phyloP scores from a whole-genome alignment of 2,113 vertebrate species.

The Mastomys coucha region DNA sequence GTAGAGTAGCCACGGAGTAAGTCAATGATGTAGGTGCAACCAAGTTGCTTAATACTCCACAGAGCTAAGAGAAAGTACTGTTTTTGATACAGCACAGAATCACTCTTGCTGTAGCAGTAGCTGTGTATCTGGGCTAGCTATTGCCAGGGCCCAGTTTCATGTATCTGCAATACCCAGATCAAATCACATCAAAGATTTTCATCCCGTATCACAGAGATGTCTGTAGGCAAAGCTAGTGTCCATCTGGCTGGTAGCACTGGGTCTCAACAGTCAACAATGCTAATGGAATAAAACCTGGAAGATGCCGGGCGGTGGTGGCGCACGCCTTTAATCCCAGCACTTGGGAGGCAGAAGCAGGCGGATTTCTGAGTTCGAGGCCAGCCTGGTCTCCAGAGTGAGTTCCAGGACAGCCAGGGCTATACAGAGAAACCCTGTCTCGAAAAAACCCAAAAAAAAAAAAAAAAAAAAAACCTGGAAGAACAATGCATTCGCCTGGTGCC shows the following conservation, averaged over 20 bases:
- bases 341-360: too few relatives aligned
- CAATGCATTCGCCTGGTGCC: conserved; percentile 43
- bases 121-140: not conserved
- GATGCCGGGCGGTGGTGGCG: too few relatives aligned
- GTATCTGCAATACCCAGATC: conserved; percentile 20
- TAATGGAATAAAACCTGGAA: not conserved
- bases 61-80: not conserved
- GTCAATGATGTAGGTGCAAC: not conserved
- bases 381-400: too few relatives aligned
- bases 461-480: conserved; percentile 54
- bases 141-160: not conserved
- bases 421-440: too few relatives aligned
- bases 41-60: not conserved
- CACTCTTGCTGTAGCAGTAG: not conserved
- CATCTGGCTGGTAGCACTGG: not conserved
- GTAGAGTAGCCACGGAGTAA: too few relatives aligned
- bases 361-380: too few relatives aligned
- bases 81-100: rapidly evolving
- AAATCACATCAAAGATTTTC: not conserved
- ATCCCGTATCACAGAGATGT: not conserved
- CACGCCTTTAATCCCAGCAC: too few relatives aligned
- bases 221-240: not conserved
- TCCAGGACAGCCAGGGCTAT: too few relatives aligned
- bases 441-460: too few relatives aligned
- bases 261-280: not conserved